Evolutionary conservation across 2,797 vertebrate species (phyloP).

Genomic region (Sus cebifrons): DNA sequence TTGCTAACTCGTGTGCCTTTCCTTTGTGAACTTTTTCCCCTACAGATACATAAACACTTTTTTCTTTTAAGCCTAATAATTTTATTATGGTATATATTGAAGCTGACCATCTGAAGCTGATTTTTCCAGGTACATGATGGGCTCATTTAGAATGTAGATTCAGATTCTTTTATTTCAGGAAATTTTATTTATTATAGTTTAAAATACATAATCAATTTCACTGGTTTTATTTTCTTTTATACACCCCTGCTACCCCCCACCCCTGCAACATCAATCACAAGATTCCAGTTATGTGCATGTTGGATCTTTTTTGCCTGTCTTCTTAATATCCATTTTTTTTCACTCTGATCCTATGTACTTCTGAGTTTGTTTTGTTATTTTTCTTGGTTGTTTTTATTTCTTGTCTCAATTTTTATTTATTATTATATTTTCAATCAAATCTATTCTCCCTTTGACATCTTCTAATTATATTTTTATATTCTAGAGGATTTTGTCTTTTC

Average conservation of each 20-base stretch:
- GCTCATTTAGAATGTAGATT: neutral
- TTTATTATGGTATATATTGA: neutral
- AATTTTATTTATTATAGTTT: neutral
- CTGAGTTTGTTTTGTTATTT: neutral
- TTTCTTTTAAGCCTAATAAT: neutral
- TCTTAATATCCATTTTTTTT: neutral
- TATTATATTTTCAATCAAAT: neutral
- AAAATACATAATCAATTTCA: neutral
- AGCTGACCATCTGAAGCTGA: neutral
- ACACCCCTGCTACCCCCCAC: no score
- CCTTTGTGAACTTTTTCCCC: neutral
- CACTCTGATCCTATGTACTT: neutral
- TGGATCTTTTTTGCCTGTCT: neutral
- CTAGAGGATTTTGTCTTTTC: neutral
- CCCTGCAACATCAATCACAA: neutral
- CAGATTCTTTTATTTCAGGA: neutral
- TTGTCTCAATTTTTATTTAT: neutral
- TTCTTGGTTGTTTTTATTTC: neutral
- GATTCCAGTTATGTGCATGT: neutral
- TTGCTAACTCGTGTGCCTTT: neutral
- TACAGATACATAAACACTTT: neutral
- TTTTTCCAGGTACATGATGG: neutral
- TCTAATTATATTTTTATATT: slow-evolving; percentile 28
- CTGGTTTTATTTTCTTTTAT: neutral
- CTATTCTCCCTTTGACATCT: neutral